phyloP scores from a whole-genome alignment of 2,113 vertebrate species.

The Dermatemys mawii region DNA sequence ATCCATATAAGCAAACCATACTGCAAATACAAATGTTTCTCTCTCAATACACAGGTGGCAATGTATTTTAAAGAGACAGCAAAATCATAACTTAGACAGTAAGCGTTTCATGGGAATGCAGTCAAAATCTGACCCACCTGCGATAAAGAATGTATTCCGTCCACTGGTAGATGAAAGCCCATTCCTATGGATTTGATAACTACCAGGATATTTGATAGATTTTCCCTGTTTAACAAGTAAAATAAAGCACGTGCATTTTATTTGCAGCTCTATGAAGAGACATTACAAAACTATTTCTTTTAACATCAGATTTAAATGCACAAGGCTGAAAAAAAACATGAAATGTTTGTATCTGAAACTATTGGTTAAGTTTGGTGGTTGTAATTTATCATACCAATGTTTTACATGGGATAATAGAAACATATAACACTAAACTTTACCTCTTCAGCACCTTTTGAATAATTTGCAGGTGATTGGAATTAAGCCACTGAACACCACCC shows the following conservation, averaged over 20 bases:
- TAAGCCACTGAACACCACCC: conserved; percentile 98
- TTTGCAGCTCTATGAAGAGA: not conserved
- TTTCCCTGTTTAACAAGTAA: conserved; percentile 80
- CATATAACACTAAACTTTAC: conserved; percentile 72
- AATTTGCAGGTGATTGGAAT: conserved; percentile 88
- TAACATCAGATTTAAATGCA: not conserved
- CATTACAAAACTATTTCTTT: not conserved
- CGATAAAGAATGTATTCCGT: conserved; percentile 89
- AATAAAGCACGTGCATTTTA: not conserved
- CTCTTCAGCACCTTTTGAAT: conserved; percentile 88
- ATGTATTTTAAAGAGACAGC: not conserved
- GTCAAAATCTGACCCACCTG: conserved; percentile 77
- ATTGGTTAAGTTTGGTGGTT: not conserved
- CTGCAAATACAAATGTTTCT: too few species aligned
- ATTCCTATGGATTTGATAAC: conserved; percentile 95
- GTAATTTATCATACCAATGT: not conserved
- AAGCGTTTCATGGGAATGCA: not conserved
- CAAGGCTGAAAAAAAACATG: not conserved
- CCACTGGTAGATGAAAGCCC: conserved; percentile 94
- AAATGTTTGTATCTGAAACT: not conserved
- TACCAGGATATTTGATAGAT: conserved; percentile 88
- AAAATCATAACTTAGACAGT: not conserved
- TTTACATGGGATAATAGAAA: not conserved
- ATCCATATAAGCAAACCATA: too few species aligned
- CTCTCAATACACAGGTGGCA: not conserved